phyloP scores from a whole-genome alignment of 1,140 invertebrate genomes.

The Ladona fulva region DNA sequence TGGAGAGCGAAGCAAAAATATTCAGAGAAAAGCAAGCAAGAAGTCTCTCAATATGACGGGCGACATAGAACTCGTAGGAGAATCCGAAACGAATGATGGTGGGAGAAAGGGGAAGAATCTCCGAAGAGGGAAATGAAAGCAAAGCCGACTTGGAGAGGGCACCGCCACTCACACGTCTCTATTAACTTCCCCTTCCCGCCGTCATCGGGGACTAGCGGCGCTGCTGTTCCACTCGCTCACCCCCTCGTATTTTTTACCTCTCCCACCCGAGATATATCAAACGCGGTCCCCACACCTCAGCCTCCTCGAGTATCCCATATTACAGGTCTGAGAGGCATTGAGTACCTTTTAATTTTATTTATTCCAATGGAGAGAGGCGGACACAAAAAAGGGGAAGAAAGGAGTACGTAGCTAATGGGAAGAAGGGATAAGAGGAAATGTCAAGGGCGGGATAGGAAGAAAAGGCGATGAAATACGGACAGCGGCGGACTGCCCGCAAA shows the following conservation, averaged over 20 bases:
- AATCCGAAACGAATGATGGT: not conserved
- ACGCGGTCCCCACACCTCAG: not conserved
- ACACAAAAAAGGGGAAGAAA: not conserved
- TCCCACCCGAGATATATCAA: not conserved
- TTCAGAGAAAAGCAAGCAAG: no score
- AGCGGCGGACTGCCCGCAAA: not conserved
- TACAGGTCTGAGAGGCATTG: not conserved
- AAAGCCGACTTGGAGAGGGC: no score
- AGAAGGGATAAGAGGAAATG: not conserved
- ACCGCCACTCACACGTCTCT: not conserved
- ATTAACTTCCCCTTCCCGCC: not conserved
- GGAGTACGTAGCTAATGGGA: not conserved
- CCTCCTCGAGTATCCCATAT: not conserved
- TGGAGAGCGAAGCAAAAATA: no score
- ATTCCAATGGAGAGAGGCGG: not conserved
- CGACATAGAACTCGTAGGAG: no score
- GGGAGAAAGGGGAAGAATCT: not conserved
- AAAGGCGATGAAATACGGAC: not conserved
- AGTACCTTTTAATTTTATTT: conserved; percentile 11
- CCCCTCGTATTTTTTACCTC: not conserved
- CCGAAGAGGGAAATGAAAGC: not conserved
- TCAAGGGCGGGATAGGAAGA: not conserved
- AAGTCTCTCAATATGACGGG: no score
- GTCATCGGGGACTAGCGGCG: not conserved
- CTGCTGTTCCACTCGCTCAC: not conserved